phyloP scores from a whole-genome alignment of 2,888 invertebrate genomes.

The Epirrhoe tristata region DNA sequence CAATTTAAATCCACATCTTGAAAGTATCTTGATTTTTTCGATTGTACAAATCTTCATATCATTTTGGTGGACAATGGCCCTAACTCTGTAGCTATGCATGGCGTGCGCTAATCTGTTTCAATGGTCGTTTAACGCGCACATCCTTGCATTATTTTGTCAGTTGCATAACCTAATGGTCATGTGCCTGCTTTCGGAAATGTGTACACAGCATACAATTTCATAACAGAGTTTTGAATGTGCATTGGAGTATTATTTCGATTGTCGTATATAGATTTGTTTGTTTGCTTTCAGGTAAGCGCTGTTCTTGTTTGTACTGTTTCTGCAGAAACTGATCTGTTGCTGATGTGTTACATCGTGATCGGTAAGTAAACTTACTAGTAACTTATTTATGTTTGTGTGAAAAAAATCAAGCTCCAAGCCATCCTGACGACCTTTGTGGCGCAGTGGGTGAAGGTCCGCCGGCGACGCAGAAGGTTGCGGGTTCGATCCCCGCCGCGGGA shows the following conservation, averaged over 20 bases:
- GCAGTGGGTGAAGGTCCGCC: no score
- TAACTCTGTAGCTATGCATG: no score
- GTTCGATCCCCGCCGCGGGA: no score
- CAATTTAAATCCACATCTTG: no score
- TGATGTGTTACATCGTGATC: no score
- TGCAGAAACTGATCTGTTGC: background rate
- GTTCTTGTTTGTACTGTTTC: background rate
- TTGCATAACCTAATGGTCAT: conserved; percentile 43
- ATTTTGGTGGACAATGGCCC: no score
- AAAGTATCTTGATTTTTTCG: background rate
- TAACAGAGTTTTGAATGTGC: background rate
- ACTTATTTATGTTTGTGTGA: no score
- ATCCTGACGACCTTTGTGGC: no score
- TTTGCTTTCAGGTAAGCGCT: conserved; percentile 26
- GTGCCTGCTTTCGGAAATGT: conserved; percentile 43
- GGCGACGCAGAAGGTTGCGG: no score
- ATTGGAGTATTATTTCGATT: conserved; percentile 12
- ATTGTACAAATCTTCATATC: no score
- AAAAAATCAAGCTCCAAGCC: no score
- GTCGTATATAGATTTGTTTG: conserved; percentile 26
- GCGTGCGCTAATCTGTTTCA: conserved; percentile 18
- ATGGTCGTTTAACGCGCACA: conserved; percentile 45
- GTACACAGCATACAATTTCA: conserved; percentile 10
- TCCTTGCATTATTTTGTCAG: conserved; percentile 52
- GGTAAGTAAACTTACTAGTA: no score